Evolutionary conservation across 2,888 invertebrate species (phyloP).

Genomic region (Agrochola lychnidis): DNA sequence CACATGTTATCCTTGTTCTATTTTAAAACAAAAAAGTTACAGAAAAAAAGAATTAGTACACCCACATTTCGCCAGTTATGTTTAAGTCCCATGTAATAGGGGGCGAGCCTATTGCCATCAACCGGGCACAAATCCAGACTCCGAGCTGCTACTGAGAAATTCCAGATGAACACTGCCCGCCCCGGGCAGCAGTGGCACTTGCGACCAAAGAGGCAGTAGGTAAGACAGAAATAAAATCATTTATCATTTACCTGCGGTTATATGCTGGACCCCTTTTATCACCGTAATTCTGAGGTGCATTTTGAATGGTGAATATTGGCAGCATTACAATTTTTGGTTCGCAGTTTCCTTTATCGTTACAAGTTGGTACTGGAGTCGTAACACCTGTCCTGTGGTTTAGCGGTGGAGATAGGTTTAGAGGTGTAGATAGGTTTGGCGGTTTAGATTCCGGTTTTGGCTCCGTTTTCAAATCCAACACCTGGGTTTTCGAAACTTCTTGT

Average conservation of each 20-base stretch:
- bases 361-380: neutral
- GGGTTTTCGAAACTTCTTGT: neutral
- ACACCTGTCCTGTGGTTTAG: neutral
- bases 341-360: neutral
- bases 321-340: conserved; percentile 25
- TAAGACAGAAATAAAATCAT: neutral
- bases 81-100: too few species aligned
- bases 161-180: too few species aligned
- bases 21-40: too few species aligned
- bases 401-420: too few species aligned
- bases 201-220: too few species aligned
- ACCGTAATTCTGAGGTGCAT: neutral
- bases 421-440: neutral
- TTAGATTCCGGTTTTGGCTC: neutral
- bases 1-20: too few species aligned
- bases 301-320: conserved; percentile 18
- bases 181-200: too few species aligned
- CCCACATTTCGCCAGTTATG: too few species aligned
- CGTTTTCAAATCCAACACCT: neutral
- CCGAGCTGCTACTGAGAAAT: too few species aligned
- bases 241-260: conserved; percentile 21
- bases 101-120: too few species aligned
- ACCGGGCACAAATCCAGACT: too few species aligned
- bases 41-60: too few species aligned
- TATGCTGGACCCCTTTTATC: neutral